phyloP scores from a whole-genome alignment of 2,113 vertebrate species.

The Antigone vipio region DNA sequence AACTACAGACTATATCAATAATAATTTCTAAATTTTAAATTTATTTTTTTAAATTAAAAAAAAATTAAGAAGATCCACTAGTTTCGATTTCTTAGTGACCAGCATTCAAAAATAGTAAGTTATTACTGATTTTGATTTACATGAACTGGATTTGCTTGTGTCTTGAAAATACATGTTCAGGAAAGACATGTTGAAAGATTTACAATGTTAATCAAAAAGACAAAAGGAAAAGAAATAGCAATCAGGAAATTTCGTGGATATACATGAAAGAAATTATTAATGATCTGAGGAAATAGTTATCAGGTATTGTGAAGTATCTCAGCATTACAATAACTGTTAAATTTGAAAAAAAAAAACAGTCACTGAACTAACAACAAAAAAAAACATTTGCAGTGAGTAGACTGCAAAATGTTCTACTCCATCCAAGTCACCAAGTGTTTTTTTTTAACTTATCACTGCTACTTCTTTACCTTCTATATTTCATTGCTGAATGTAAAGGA shows the following conservation, averaged over 20 bases:
- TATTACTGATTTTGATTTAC: not conserved
- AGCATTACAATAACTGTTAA: not conserved
- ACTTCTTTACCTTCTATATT: not conserved
- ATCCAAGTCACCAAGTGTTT: not conserved
- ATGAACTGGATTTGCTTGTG: not conserved
- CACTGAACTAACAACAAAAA: not conserved
- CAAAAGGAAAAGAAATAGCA: constrained; percentile 67
- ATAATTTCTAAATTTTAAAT: not conserved
- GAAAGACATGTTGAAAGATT: constrained; percentile 19
- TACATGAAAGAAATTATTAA: constrained; percentile 63
- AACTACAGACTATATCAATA: not conserved
- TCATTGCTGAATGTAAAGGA: not conserved
- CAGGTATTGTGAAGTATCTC: not conserved
- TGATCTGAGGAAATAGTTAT: not conserved
- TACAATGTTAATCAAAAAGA: constrained; percentile 63
- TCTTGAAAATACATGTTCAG: constrained; percentile 1
- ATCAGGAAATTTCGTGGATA: constrained; percentile 60
- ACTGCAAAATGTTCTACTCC: not conserved
- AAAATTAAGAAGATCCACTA: not conserved
- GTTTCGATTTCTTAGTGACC: constrained; percentile 33
- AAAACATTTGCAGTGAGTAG: not conserved
- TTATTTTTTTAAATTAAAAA: not conserved
- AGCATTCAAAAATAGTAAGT: not conserved
- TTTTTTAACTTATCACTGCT: not conserved
- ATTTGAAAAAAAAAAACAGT: not conserved